Percentiles rank a stretch among this genome's conserved stretches.
Conservation (phyloP, 2,797 vertebrate genomes). For the Anabacerthia variegaticeps region DNA sequence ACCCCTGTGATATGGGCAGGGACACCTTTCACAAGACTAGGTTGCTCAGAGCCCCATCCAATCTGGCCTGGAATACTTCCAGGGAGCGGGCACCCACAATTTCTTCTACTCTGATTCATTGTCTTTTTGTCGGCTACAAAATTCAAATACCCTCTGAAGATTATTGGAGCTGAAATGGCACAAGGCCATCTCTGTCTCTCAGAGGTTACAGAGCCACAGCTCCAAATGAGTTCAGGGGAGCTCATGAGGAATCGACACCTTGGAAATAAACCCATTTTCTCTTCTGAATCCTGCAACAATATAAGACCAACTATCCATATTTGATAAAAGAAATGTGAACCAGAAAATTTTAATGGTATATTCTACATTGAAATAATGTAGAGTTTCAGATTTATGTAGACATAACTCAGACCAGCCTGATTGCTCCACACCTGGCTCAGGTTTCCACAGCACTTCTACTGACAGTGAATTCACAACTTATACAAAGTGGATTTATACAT, state of each 20-base stretch:
- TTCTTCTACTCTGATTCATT: background rate
- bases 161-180: background rate
- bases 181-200: background rate
- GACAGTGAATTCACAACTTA: background rate
- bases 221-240: background rate
- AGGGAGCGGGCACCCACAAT: background rate
- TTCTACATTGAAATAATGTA: background rate
- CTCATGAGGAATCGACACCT: background rate
- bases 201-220: background rate
- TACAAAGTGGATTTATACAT: background rate
- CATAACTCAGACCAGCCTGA: background rate
- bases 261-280: background rate
- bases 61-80: background rate
- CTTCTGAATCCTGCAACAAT: background rate
- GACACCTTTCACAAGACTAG: background rate
- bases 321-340: background rate
- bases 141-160: background rate
- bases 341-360: background rate
- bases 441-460: background rate
- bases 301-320: background rate
- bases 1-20: background rate
- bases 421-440: background rate
- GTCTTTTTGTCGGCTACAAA: background rate
- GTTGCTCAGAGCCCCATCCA: background rate
- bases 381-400: background rate